phyloP scores from a whole-genome alignment of 2,113 vertebrate species.

The Prochilodus magdalenae region DNA sequence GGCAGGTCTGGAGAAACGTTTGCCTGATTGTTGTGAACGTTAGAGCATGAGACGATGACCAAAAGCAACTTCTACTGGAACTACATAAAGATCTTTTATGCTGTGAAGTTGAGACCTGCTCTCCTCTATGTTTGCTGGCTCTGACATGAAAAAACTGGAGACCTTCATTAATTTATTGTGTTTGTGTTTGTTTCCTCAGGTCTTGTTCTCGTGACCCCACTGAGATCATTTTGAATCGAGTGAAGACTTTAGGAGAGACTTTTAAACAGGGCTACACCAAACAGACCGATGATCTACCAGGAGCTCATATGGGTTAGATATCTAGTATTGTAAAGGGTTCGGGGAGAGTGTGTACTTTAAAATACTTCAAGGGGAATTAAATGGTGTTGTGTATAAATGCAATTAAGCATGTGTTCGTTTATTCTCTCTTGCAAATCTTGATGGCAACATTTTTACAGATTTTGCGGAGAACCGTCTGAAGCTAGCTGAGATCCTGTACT shows the following conservation, averaged over 20 bases:
- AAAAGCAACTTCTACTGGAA: too few species aligned
- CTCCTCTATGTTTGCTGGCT: too few species aligned
- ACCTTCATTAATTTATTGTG: not conserved
- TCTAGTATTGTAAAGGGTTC: not conserved
- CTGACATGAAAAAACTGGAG: too few species aligned
- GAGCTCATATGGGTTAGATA: slow-evolving; percentile 89
- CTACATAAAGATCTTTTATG: too few species aligned
- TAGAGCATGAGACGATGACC: too few species aligned
- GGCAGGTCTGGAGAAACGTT: too few species aligned
- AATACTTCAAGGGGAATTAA: too few species aligned
- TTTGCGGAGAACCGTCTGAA: slow-evolving; percentile 94
- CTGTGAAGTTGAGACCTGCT: too few species aligned
- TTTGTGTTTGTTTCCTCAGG: slow-evolving; percentile 64
- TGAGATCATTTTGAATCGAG: slow-evolving; percentile 79
- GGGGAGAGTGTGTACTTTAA: not conserved
- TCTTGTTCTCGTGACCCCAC: slow-evolving; percentile 87
- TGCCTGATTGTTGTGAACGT: too few species aligned
- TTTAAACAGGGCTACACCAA: slow-evolving; percentile 91
- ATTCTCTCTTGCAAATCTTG: not conserved
- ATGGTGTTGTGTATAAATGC: not conserved
- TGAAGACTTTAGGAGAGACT: slow-evolving; percentile 85
- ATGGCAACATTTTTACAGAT: slow-evolving; percentile 73
- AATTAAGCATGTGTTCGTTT: not conserved
- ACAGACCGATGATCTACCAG: slow-evolving; percentile 84
- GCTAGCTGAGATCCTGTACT: slow-evolving; percentile 95